Evolutionary conservation across 2,888 invertebrate species (phyloP).

Genomic region (Carcina quercana): DNA sequence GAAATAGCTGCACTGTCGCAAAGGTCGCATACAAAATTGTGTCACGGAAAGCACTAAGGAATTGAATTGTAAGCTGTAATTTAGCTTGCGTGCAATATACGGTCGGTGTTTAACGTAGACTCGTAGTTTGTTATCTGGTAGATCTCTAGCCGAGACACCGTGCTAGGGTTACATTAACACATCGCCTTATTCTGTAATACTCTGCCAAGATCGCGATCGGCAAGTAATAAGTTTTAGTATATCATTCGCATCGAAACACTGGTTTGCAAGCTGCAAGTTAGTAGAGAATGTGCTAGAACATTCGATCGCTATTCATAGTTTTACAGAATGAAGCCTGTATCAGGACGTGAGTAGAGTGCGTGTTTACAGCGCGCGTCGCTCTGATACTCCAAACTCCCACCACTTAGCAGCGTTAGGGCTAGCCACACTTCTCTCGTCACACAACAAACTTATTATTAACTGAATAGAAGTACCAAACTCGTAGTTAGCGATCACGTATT

Average conservation of each 20-base stretch:
- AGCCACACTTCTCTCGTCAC: conserved; percentile 37
- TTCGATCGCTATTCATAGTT: too few species aligned
- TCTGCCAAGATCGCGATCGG: too few species aligned
- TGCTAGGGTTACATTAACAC: conserved; percentile 1
- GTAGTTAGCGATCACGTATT: conserved; percentile 69
- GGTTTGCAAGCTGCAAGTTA: not conserved
- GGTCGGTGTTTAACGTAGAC: conserved; percentile 50
- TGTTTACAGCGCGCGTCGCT: conserved; percentile 31
- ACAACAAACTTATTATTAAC: conserved; percentile 48
- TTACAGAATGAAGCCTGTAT: not conserved
- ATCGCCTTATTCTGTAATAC: too few species aligned
- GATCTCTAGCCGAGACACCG: conserved; percentile 19
- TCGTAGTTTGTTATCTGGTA: conserved; percentile 36
- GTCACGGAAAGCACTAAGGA: conserved; percentile 60
- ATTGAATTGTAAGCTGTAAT: conserved; percentile 61
- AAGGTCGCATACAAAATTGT: conserved; percentile 12
- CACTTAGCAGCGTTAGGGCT: conserved; percentile 60
- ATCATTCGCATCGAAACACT: too few species aligned
- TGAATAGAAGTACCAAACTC: conserved; percentile 71
- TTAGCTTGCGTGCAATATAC: conserved; percentile 56
- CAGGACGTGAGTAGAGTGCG: conserved; percentile 37
- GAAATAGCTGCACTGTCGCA: too few species aligned
- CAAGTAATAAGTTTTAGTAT: too few species aligned
- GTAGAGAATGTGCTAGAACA: not conserved
- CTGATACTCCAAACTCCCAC: conserved; percentile 48